Evolutionary conservation across 2,888 invertebrate genomes (phyloP), one percentile per base, ranked within the genome.

Genomic region (Melanchra persicariae): DNA sequence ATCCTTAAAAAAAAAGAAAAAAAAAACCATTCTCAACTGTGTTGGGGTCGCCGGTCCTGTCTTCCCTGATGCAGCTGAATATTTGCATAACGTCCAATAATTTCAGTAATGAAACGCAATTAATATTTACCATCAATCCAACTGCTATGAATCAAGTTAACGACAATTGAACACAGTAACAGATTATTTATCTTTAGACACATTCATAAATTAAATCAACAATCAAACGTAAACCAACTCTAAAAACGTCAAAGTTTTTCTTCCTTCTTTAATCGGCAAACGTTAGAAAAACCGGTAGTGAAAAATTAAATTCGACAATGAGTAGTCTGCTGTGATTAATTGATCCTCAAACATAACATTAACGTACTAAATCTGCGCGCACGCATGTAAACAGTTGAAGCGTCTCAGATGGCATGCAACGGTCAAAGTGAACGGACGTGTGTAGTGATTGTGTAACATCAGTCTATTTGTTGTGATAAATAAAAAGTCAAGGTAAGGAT

Each of bases 401-500:
- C 65, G 63, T 65, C 71, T 65, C 70, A 85, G 67, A 82, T 68
- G 70, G 70, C 74, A 72, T 75, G 58, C 65, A 77, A 82, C 80
- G 19, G 71, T 75, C 65, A 40, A 22, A 70, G 83, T 72, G 76
- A 69, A 43, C 85, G 67, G 72, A 61, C 80, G 80, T 80, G 77
- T 78, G 77, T 82, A 47, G 81, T 83, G 82, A 51, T 73, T 52
- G 70, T 69, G 70, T 74, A 52, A 55, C 24, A 63, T 57, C 47
- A 75, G 37, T 34, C 30, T 45, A 57, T 59, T 70, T 66, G 52
- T 71, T 68, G 79, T 83, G 70, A 61, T 75, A 58, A 47, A 71
- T 80, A 71, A 72, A 76, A 62, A 74, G 7, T 68, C 79, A 85
- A 85, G 84, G 84, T 85, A 83, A 77, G 82, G 54, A 58, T 72